Conservation (phyloP, 2,888 invertebrate genomes). For the Melanargia galathea region DNA sequence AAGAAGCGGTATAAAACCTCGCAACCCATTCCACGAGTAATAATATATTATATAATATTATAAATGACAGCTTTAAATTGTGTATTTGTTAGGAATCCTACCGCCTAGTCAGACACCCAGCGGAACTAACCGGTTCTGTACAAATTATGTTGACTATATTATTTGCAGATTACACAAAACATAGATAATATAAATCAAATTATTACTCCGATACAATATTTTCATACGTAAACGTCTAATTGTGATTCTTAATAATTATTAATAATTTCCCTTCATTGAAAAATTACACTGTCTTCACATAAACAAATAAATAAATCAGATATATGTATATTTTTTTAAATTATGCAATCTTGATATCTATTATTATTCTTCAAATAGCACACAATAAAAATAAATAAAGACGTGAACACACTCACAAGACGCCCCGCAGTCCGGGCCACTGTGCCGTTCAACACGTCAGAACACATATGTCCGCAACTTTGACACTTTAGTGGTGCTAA, state of each 20-base stretch:
- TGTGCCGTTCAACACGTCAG: no score
- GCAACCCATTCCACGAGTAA: neutral
- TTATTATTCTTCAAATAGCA: neutral
- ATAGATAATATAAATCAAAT: neutral
- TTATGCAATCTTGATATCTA: no score
- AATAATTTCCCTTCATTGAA: neutral
- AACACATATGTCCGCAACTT: no score
- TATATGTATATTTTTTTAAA: no score
- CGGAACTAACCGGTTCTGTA: constrained; percentile 22
- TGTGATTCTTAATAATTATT: neutral
- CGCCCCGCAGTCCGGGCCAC: neutral
- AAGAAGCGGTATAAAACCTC: neutral
- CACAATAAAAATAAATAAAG: neutral
- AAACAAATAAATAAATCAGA: neutral
- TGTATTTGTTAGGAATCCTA: constrained; percentile 47
- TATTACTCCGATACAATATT: no score
- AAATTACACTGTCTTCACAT: neutral
- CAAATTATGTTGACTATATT: neutral
- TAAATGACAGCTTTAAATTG: no score
- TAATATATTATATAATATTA: no score
- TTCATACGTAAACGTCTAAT: neutral
- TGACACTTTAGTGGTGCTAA: no score
- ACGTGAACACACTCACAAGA: neutral
- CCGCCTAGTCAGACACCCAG: constrained; percentile 37
- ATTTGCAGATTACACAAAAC: neutral